Percentiles rank a stretch among this genome's conserved stretches.
These are phyloP conservation scores for Scelioninae gen. 2 DNA, from an alignment of 2,888 invertebrate species.

Conservation along the genomic window DNA sequence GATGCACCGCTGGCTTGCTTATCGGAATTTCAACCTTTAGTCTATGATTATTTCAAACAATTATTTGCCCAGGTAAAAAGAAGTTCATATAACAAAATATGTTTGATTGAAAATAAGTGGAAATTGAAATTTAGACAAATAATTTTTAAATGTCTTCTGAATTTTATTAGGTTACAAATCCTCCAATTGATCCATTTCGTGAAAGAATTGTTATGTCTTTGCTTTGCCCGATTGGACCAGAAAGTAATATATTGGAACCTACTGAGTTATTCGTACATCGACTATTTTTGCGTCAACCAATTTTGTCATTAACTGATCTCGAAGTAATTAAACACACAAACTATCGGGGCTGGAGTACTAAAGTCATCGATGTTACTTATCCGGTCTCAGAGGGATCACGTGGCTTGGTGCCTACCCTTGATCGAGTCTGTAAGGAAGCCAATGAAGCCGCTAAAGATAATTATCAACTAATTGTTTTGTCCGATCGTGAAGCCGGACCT, in stretches of 20 bases:
- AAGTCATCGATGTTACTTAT: constrained; percentile 93
- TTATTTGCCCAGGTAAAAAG: constrained; percentile 96
- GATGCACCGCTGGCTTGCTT: constrained; percentile 98
- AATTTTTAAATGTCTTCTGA: constrained; percentile 1
- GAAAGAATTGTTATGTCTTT: constrained; percentile 99
- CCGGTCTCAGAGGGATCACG: constrained; percentile 83
- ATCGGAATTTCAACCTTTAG: constrained; percentile 94
- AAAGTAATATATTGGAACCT: constrained; percentile 94
- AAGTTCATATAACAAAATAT: not conserved
- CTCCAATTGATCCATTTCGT: constrained; percentile 98
- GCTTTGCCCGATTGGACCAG: constrained; percentile 97
- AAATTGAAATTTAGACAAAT: too few species aligned
- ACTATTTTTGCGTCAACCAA: constrained; percentile 94
- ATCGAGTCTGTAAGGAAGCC: constrained; percentile 88
- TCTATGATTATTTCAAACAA: constrained; percentile 99
- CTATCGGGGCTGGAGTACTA: constrained; percentile 92
- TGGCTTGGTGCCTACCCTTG: constrained; percentile 88
- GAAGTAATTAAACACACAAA: constrained; percentile 89
- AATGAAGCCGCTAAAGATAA: constrained; percentile 85
- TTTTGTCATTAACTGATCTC: constrained; percentile 93
- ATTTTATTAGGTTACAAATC: constrained; percentile 88
- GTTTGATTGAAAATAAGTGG: too few species aligned
- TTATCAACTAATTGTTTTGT: constrained; percentile 90
- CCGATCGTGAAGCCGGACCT: constrained; percentile 84
- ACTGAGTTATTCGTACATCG: constrained; percentile 91